Conservation (phyloP, 1,140 invertebrate species). For the Brachionus koreanus region DNA sequence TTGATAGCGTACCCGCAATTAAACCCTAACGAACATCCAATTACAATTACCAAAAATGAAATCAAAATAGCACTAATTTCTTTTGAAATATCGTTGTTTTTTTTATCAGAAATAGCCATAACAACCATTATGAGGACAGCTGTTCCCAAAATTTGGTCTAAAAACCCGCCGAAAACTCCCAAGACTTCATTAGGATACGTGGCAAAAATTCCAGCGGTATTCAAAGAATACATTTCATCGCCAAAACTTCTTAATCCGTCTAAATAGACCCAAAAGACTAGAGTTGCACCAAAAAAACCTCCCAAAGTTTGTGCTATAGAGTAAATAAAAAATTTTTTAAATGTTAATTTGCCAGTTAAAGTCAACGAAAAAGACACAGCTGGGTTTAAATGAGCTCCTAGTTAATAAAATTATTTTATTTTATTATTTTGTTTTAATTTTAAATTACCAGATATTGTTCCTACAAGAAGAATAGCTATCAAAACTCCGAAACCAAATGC, state of each 20-base stretch:
- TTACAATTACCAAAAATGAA: slow-evolving; percentile 48
- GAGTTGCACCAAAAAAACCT: slow-evolving; percentile 26
- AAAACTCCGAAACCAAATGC: slow-evolving; percentile 23
- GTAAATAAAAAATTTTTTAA: slow-evolving; percentile 5
- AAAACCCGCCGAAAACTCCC: neutral
- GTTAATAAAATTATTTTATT: slow-evolving; percentile 31
- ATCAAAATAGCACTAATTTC: slow-evolving; percentile 6
- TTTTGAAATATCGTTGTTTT: neutral
- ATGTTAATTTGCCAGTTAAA: neutral
- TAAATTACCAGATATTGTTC: slow-evolving; percentile 31
- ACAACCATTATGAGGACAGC: slow-evolving; percentile 28
- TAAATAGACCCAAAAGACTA: slow-evolving; percentile 18
- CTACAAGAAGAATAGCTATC: slow-evolving; percentile 5
- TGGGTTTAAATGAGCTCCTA: slow-evolving; percentile 65
- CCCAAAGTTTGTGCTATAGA: slow-evolving; percentile 21
- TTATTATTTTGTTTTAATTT: neutral
- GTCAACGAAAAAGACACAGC: slow-evolving; percentile 61
- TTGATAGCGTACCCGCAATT: slow-evolving; percentile 68
- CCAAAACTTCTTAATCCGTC: slow-evolving; percentile 11
- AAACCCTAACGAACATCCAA: slow-evolving; percentile 61
- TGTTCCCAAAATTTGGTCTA: slow-evolving; percentile 42
- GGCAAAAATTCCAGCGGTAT: slow-evolving; percentile 28
- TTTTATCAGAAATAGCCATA: slow-evolving; percentile 28
- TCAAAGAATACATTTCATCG: neutral
- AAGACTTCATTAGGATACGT: neutral